These are phyloP conservation scores for Globodera ellingtonae DNA, from an alignment of 1,140 invertebrate species.

Conservation along the genomic window DNA sequence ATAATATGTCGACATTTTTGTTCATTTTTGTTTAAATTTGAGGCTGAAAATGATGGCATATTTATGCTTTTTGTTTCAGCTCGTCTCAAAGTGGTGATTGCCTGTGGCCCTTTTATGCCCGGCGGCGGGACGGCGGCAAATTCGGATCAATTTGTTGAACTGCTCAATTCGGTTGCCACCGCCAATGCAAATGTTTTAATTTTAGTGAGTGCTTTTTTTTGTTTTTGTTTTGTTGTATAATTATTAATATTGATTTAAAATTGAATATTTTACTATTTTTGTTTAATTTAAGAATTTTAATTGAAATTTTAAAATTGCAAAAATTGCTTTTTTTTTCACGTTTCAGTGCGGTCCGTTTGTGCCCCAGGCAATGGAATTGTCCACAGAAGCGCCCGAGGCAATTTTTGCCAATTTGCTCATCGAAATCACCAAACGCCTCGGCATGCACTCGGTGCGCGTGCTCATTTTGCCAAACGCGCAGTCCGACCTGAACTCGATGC, in stretches of 20 bases:
- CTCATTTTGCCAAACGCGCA: not conserved
- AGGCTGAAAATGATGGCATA: not conserved
- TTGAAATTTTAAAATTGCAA: not conserved
- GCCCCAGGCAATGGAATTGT: not conserved
- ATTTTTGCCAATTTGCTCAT: not conserved
- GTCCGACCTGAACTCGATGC: not conserved
- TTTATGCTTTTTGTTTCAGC: not conserved
- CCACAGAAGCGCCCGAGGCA: not conserved
- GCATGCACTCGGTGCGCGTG: not conserved
- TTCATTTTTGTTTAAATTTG: too few species aligned
- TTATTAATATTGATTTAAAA: too few species aligned
- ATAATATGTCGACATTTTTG: too few species aligned
- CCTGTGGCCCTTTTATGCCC: not conserved
- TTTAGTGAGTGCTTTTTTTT: not conserved
- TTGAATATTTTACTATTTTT: too few species aligned
- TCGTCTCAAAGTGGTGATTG: slow-evolving; percentile 13
- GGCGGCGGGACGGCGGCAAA: not conserved
- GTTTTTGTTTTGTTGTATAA: too few species aligned
- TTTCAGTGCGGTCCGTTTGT: slow-evolving; percentile 1
- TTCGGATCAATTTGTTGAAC: not conserved
- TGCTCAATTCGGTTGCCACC: not conserved
- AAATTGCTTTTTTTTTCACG: not conserved
- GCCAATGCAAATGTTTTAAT: not conserved
- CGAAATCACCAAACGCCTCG: not conserved
- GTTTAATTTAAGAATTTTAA: too few species aligned